Conservation (phyloP, 2,113 vertebrate genomes). For the Hystrix brachyura region DNA sequence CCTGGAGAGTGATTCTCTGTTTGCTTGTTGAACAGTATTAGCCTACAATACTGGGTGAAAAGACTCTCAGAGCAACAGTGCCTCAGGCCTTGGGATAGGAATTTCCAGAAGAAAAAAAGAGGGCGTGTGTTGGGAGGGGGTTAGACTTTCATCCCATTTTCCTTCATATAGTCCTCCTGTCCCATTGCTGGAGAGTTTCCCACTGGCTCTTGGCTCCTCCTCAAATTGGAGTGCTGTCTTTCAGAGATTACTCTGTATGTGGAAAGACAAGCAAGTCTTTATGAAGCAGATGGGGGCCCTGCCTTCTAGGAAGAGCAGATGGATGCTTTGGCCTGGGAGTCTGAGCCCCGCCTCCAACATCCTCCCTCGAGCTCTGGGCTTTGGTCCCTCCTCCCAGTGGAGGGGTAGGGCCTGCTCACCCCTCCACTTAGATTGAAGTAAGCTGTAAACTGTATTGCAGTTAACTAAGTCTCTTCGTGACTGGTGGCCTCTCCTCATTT, state of each 20-base stretch:
- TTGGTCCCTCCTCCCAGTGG: constrained; percentile 59
- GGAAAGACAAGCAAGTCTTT: constrained; percentile 87
- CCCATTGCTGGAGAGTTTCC: constrained; percentile 86
- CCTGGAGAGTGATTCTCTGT: constrained; percentile 75
- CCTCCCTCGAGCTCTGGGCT: background rate
- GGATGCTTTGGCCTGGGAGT: constrained; percentile 66
- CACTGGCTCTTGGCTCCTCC: constrained; percentile 86
- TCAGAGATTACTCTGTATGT: constrained; percentile 85
- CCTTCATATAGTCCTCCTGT: constrained; percentile 84
- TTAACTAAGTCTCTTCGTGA: constrained; percentile 67
- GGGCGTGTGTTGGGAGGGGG: background rate
- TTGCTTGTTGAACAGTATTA: constrained; percentile 74
- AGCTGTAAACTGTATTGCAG: constrained; percentile 52
- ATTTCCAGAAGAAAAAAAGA: constrained; percentile 78
- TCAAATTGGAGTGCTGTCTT: constrained; percentile 87
- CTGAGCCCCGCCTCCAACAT: constrained; percentile 10
- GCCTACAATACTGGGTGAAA: constrained; percentile 75
- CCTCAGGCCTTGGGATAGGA: constrained; percentile 80
- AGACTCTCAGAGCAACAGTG: constrained; percentile 75
- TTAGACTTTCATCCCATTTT: constrained; percentile 77
- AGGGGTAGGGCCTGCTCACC: background rate
- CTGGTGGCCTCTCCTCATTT: constrained; percentile 20
- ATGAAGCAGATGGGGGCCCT: constrained; percentile 82
- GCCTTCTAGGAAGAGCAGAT: constrained; percentile 83
- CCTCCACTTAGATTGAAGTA: background rate